Base-by-base conservation (phyloP, 35 echinoderm and acorn worm species). In the Chiridota heheva region DNA sequence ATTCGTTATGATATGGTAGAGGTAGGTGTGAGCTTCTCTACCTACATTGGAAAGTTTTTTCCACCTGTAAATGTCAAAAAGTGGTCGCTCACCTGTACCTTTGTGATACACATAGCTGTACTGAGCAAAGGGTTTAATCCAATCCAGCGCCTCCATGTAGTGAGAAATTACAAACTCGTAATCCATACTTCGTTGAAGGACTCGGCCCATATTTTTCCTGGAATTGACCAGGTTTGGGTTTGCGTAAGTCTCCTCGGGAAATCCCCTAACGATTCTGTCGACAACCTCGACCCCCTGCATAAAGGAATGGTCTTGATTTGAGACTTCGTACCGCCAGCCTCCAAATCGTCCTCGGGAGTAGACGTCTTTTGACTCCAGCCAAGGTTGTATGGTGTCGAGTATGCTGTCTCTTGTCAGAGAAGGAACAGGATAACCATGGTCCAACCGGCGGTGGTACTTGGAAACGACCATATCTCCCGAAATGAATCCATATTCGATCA, bases 231-330 rank as follows among this genome's bases (percentile, higher is more conserved):
- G 33, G 34, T 83, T 83, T 6, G 81, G 43, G n/a, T 33, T 70
- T 31, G 81, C 63, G 28, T 83, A 83, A 10, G 81, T 83, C 7
- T 70, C 81, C 44, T 83, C 81, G 0, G 41, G 42, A 16, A 70
- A 5, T 8, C 43, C 44, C 27, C n/a, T 25, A 7, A 83, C 31
- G 8, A 83, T 49, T 18, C 44, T 70, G 34, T 83, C 81, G 0
- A 69, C 64, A 18, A 83, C 42, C 64, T 83, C 81, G 20, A 83
- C 65, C 26, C 81, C 81, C 40, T 83, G 81, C 81, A 83, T 83
- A 4, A 83, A 53, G 32, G 81, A 83, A 38, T 83, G 81, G 44
- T 83, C 80, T n/a, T 82, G 80, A 20, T 82, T 82, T 51, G 40
- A 18, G 25, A 82, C 80, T 37, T 82, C 80, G 65, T 83, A 83